Evolutionary conservation across 2,888 invertebrate genomes (phyloP).

Genomic region (Agrochola lychnidis): DNA sequence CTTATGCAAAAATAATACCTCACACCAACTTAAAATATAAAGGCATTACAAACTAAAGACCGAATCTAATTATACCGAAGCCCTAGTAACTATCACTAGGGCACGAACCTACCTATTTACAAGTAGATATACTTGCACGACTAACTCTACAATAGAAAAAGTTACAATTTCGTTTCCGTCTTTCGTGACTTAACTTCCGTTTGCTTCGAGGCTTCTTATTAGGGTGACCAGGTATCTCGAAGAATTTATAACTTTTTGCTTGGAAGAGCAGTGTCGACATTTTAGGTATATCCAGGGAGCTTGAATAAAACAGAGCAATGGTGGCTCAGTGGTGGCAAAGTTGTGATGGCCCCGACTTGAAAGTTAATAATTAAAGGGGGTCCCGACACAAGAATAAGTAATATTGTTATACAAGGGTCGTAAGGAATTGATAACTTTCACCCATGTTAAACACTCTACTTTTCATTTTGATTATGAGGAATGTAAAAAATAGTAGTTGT

Average conservation of each 20-base stretch:
- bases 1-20: too few species aligned
- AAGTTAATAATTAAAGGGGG: too few species aligned
- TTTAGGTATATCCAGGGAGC: background rate
- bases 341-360: too few species aligned
- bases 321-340: too few species aligned
- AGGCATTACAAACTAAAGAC: constrained; percentile 50
- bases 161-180: constrained; percentile 83
- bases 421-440: too few species aligned
- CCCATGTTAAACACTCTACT: too few species aligned
- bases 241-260: background rate
- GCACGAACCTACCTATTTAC: constrained; percentile 21
- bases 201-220: constrained; percentile 72
- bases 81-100: constrained; percentile 67
- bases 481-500: too few species aligned
- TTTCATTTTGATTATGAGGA: too few species aligned
- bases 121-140: constrained; percentile 44
- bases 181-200: constrained; percentile 80
- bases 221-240: constrained; percentile 64
- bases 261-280: background rate
- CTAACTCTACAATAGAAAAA: constrained; percentile 77
- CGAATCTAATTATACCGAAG: constrained; percentile 74
- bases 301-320: too few species aligned
- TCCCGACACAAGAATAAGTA: too few species aligned
- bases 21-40: background rate
- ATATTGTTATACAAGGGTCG: too few species aligned